phyloP scores from a whole-genome alignment of 1,140 invertebrate species.

The Cephus cinctus region DNA sequence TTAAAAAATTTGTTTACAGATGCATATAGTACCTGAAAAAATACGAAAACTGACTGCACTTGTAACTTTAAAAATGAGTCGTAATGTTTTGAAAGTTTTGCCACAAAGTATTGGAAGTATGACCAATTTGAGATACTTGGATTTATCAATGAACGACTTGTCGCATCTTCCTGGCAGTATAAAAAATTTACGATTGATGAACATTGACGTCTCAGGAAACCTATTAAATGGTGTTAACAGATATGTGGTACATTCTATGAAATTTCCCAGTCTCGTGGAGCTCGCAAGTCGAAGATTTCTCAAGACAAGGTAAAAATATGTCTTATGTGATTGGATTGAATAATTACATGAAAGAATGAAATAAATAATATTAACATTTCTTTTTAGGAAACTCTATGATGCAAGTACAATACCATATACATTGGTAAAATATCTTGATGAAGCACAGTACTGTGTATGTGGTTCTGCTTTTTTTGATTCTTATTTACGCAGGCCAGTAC shows the following conservation, averaged over 20 bases:
- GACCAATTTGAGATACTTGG: constrained; percentile 47
- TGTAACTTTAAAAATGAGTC: constrained; percentile 56
- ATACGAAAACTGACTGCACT: constrained; percentile 62
- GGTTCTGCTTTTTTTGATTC: constrained; percentile 60
- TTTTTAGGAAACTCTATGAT: constrained; percentile 56
- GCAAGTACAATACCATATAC: constrained; percentile 61
- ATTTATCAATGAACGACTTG: constrained; percentile 58
- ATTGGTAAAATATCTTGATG: constrained; percentile 61
- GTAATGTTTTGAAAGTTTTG: constrained; percentile 52
- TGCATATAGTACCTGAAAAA: constrained; percentile 57
- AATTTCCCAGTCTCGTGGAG: constrained; percentile 36
- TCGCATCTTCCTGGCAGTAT: constrained; percentile 55
- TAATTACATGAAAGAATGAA: not conserved
- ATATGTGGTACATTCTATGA: constrained; percentile 26
- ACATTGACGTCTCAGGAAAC: constrained; percentile 61
- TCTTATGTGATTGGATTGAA: not conserved
- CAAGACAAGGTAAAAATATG: constrained; percentile 45
- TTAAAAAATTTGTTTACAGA: constrained; percentile 24
- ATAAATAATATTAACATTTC: constrained; percentile 17
- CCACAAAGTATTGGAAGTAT: constrained; percentile 52
- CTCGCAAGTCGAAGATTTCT: constrained; percentile 33
- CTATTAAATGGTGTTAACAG: constrained; percentile 18
- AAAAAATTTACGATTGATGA: constrained; percentile 54
- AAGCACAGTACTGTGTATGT: constrained; percentile 63
- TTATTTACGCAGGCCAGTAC: constrained; percentile 45